These are phyloP conservation scores for Festucalex cinctus DNA, from an alignment of 2,113 vertebrate genomes.

Conservation along the genomic window DNA sequence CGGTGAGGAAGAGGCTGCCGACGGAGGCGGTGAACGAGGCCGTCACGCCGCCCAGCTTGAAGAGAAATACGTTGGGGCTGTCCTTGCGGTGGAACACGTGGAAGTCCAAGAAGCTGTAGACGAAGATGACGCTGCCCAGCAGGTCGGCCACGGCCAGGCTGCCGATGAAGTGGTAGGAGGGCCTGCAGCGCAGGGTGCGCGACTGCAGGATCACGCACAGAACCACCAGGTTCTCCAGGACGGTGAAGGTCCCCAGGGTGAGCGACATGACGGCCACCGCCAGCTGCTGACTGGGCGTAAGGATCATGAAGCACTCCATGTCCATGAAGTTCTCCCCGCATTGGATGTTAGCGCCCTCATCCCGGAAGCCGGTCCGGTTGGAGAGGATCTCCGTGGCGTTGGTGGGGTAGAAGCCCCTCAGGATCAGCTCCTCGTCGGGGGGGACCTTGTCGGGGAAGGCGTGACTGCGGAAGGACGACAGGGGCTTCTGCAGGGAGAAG, in stretches of 20 bases:
- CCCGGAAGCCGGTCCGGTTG: slow-evolving; percentile 84
- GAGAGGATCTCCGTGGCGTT: slow-evolving; percentile 89
- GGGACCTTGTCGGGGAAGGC: slow-evolving; percentile 89
- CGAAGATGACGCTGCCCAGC: slow-evolving; percentile 95
- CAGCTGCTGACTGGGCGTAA: slow-evolving; percentile 95
- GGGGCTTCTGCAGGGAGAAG: slow-evolving; percentile 87
- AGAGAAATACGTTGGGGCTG: slow-evolving; percentile 92
- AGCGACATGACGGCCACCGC: slow-evolving; percentile 91
- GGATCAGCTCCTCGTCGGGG: slow-evolving; percentile 81
- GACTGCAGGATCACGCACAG: slow-evolving; percentile 94
- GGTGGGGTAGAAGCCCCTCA: slow-evolving; percentile 80
- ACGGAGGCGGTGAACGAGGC: slow-evolving; percentile 97
- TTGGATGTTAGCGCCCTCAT: slow-evolving; percentile 84
- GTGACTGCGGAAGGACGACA: slow-evolving; percentile 89
- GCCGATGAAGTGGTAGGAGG: slow-evolving; percentile 97
- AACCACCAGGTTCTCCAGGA: slow-evolving; percentile 94
- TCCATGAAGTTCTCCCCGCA: slow-evolving; percentile 99
- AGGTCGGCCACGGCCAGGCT: slow-evolving; percentile 96
- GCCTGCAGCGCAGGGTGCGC: slow-evolving; percentile 90
- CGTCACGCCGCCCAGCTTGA: slow-evolving; percentile 95
- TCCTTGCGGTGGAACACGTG: slow-evolving; percentile 98
- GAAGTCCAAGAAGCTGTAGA: slow-evolving; percentile 99
- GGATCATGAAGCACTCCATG: slow-evolving; percentile 99
- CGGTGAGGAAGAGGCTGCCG: slow-evolving; percentile 97
- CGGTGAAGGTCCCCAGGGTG: slow-evolving; percentile 94